These are phyloP conservation scores for Macrosoma leucophasiata DNA, from an alignment of 2,888 invertebrate species.

Conservation along the genomic window DNA sequence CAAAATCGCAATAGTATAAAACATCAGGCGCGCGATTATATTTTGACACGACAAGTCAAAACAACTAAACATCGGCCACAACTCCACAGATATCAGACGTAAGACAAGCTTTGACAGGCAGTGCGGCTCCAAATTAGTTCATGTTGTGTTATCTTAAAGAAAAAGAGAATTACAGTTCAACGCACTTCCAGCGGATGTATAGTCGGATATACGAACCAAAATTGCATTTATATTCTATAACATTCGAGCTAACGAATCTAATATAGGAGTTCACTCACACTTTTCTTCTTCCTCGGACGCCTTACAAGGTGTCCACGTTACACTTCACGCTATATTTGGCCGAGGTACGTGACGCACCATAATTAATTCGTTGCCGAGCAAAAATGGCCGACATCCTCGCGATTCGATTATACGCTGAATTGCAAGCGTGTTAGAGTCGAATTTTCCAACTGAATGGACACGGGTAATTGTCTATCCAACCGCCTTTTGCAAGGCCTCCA, in stretches of 20 bases:
- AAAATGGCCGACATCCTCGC: conserved; percentile 50
- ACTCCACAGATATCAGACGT: too few relatives aligned
- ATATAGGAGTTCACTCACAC: conserved; percentile 56
- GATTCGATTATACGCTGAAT: conserved; percentile 48
- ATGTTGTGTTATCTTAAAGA: too few relatives aligned
- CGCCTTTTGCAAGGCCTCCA: conserved; percentile 64
- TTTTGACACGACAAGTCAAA: too few relatives aligned
- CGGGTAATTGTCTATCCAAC: conserved; percentile 52
- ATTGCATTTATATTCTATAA: conserved; percentile 55
- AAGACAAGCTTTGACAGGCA: too few relatives aligned
- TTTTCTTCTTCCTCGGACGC: conserved; percentile 60
- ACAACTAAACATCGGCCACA: too few relatives aligned
- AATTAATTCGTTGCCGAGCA: conserved; percentile 66
- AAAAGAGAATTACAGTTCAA: too few relatives aligned
- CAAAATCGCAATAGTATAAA: too few relatives aligned
- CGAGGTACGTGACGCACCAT: conserved; percentile 62
- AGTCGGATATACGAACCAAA: conserved; percentile 55
- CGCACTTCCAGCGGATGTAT: conserved; percentile 43
- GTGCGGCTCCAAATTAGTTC: too few relatives aligned
- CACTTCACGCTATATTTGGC: conserved; percentile 60
- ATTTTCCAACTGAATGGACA: conserved; percentile 33
- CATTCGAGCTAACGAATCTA: conserved; percentile 30
- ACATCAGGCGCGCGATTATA: too few relatives aligned
- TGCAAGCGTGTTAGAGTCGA: conserved; percentile 41
- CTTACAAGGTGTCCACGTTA: conserved; percentile 50